Base-by-base conservation (phyloP, 2,888 invertebrate species). In the Rhingia rostrata region DNA sequence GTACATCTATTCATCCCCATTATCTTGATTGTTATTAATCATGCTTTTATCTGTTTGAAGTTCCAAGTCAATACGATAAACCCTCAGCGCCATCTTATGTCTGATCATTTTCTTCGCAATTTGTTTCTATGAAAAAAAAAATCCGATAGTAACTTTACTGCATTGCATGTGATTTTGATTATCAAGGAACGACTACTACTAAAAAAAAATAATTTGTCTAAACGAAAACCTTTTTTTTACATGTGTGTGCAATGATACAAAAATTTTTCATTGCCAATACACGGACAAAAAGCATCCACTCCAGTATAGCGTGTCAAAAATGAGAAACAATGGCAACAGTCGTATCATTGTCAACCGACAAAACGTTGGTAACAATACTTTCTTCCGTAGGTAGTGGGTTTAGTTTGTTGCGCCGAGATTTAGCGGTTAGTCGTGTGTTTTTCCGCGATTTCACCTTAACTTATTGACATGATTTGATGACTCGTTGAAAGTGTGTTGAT, bases 331-430 rank as follows among this genome's bases (percentile, higher is more conserved):
- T 80, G 80, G 84, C 84, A 83, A 83, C 80, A 80, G 74, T 74
- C 30, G 72, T 58, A 66, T 47, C 69, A 69, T 79, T 83, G 82
- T 83, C 82, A 22, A 73, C 82, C 73, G 70, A 6, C 54, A 43
- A 22, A 66, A 72, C 53, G 70, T 77, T 79, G 84, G 79, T 84
- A 84, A 80, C 84, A 84, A 80, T 84, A 75, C 84, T 67, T 80
- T 84, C 75, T 80, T 80, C 80, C 84, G 66, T 80, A 80, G 70
- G 80, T 84, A 84, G 70, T 84, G 47, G 47, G 53, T 60, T 84
- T 70, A 84, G 84, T 84, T 80, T 60, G 70, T 64, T 80, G 43
- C 74, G 70, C 51, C 61, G 74, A 70, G 84, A 80, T 84, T 75
- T 47, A 84, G 66, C 69, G 79, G 66, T 56, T 80, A 74, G 84